Conservation (phyloP, 37 sponge, comb jelly and placozoan species). For the Diacarnus erythraeanus region DNA sequence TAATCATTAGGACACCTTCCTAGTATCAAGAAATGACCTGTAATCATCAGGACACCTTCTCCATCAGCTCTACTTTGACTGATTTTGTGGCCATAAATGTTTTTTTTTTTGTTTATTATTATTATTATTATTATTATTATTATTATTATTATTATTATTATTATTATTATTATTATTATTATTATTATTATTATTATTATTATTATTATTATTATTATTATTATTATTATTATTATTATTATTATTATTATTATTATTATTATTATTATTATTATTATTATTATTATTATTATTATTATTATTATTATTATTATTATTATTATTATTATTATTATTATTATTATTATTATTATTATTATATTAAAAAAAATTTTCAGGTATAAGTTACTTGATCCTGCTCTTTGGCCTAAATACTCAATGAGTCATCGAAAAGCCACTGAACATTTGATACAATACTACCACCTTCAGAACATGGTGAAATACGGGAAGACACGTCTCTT, state of each 20-base stretch:
- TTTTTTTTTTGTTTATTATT: too few species aligned
- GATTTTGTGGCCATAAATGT: too few species aligned
- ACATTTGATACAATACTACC: conserved; percentile 36
- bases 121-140: not conserved
- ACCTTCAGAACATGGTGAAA: conserved; percentile 44
- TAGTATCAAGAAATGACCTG: too few species aligned
- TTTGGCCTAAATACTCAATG: conserved; percentile 40
- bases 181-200: not conserved
- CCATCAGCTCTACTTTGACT: too few species aligned
- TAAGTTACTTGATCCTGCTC: conserved; percentile 37
- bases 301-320: not conserved
- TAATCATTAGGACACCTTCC: too few species aligned
- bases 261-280: not conserved
- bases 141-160: conserved; percentile 3
- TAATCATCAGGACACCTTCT: too few species aligned
- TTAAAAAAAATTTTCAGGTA: conserved; percentile 33
- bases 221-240: not conserved
- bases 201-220: conserved; percentile 3
- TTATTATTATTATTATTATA: not conserved
- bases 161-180: conserved; percentile 7
- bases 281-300: not conserved
- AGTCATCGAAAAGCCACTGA: conserved; percentile 26
- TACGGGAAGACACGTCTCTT: conserved; percentile 72
- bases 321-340: not conserved
- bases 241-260: not conserved